Base-by-base conservation (phyloP, 2,113 vertebrate genomes). In the Oryzias melastigma region DNA sequence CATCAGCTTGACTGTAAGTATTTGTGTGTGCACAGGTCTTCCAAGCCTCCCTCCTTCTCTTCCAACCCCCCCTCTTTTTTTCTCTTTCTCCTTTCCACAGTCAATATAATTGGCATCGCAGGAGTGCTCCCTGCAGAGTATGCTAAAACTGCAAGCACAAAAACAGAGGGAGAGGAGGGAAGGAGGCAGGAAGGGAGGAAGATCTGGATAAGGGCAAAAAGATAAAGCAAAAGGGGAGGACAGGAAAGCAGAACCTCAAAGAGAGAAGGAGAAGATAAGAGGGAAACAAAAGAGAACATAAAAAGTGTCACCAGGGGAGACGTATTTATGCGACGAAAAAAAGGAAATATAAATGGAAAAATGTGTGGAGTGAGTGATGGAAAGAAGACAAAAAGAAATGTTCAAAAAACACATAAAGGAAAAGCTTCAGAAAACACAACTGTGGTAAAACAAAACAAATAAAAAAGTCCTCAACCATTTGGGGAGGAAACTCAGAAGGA, bases 101-200 rank as follows among this genome's bases (percentile, higher is more conserved):
- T 91, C 85, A 85, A 86, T 89, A 87, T 91, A 91, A 92, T 92
- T 90, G 87, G 88, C 88, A 90, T 87, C 77, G 80, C 78, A 87
- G 86, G 81, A 88, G 85, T 58, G 81, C 85, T 91, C 87, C 87
- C 88, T 86, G 84, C 86, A 90, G 87, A 90, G 82, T 81, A 80
- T 85, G 85, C 85, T 90, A 88, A 88, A 88, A 89, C 84, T 78
- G 82, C 82, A 73, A 73, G 80, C 82, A 82, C 79, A 75, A 81
- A 83, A 73, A 83, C 68, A 78, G 67, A 75, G 72, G 60, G 63
- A 70, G 71, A 68, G 72, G 55, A 66, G 65, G 67, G 65, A 58
- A 56, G 52, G 66, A 70, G 61, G 63, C 53, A 78, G 70, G 62
- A 64, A 75, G 19, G 71, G 72, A 74, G 64, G 56, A 62, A 55